A percentile compares a stretch with the other conserved stretches of the same genome.
phyloP scores from a whole-genome alignment of 2,888 invertebrate genomes.

The Hymenopus coronatus region DNA sequence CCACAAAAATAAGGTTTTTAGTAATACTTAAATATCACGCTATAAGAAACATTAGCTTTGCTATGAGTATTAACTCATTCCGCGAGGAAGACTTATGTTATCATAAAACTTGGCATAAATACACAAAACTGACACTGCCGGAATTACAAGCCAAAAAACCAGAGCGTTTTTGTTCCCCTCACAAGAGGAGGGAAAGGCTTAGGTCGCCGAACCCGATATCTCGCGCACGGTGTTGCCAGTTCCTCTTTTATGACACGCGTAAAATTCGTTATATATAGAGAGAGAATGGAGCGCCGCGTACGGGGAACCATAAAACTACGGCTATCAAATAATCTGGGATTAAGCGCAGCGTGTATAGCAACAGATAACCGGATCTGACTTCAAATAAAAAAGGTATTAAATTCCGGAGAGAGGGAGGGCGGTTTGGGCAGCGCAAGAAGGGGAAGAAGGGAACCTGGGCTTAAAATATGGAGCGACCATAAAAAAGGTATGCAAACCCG shows the following conservation, averaged over 20 bases:
- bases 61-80: not conserved
- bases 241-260: slow-evolving; percentile 20
- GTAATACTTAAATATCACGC: not conserved
- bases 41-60: not conserved
- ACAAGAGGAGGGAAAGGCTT: not conserved
- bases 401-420: not conserved
- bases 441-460: not conserved
- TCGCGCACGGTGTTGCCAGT: not conserved
- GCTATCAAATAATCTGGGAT: slow-evolving; percentile 22
- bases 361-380: slow-evolving; percentile 21
- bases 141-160: not conserved
- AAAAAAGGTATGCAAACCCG: not conserved
- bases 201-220: slow-evolving; percentile 4
- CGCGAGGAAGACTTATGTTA: not conserved
- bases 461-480: not conserved
- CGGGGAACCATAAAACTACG: slow-evolving; percentile 14
- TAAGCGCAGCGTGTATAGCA: slow-evolving; percentile 12
- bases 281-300: not conserved
- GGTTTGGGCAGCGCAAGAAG: not conserved
- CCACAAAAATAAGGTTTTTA: not conserved
- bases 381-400: slow-evolving; percentile 22
- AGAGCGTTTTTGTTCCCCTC: not conserved
- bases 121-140: not conserved
- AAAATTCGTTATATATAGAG: slow-evolving; percentile 21
- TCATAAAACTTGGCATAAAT: not conserved